Conservation (phyloP, 2,113 vertebrate genomes). For the Crotalus horridus region DNA sequence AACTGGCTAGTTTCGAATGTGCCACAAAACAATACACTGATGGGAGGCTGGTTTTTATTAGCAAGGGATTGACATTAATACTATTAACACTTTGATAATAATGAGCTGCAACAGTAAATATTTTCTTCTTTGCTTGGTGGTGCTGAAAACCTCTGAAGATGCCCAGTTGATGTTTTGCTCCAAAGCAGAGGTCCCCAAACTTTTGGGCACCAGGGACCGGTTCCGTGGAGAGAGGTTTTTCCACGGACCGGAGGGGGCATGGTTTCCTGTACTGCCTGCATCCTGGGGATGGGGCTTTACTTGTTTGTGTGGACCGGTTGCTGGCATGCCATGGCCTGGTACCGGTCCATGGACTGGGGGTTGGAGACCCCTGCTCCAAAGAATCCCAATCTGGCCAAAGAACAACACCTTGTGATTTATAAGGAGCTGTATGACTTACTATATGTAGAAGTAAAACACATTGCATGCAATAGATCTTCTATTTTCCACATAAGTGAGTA, state of each 20-base stretch:
- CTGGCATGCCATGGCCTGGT: no score
- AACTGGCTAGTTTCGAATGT: not conserved
- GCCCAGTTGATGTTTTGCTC: not conserved
- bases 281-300: no score
- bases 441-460: not conserved
- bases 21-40: not conserved
- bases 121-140: not conserved
- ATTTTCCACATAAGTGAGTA: not conserved
- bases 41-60: not conserved
- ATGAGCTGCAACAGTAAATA: not conserved
- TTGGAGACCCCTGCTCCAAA: not conserved
- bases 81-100: not conserved
- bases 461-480: not conserved
- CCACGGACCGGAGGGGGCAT: no score
- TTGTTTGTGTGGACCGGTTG: no score
- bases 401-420: not conserved
- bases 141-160: not conserved
- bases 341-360: no score
- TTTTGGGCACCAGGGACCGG: no score
- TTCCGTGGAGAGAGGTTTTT: no score
- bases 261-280: no score
- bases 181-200: not conserved
- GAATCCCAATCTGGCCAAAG: not conserved
- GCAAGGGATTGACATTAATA: not conserved
- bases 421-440: not conserved